Conservation (phyloP, 2,888 invertebrate genomes). For the Meghimatium bilineatum region DNA sequence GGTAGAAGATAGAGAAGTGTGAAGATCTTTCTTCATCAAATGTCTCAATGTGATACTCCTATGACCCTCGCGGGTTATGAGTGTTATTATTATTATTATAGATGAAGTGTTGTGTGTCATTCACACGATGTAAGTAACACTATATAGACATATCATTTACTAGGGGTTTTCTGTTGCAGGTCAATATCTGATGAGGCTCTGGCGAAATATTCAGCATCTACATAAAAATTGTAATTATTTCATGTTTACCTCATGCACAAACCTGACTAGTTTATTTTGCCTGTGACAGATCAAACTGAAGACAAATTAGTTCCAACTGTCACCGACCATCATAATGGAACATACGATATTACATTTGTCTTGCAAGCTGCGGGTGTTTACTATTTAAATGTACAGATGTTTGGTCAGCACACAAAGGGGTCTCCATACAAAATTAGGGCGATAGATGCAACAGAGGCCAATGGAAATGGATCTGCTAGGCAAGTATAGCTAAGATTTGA, state of each 20-base stretch:
- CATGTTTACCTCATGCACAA: not conserved
- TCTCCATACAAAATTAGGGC: conserved; percentile 78
- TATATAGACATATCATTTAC: too few relatives aligned
- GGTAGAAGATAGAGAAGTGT: too few relatives aligned
- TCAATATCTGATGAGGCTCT: too few relatives aligned
- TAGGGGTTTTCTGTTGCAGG: too few relatives aligned
- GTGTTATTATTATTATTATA: too few relatives aligned
- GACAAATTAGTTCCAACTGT: conserved; percentile 69
- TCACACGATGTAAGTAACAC: too few relatives aligned
- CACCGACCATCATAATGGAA: conserved; percentile 74
- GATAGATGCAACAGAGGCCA: conserved; percentile 27
- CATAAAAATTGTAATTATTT: not conserved
- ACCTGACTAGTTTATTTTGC: not conserved
- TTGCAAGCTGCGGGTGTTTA: conserved; percentile 76
- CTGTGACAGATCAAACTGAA: conserved; percentile 61
- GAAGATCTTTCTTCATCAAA: too few relatives aligned
- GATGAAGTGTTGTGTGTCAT: too few relatives aligned
- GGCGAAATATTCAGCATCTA: too few relatives aligned
- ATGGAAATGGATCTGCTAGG: conserved; percentile 39
- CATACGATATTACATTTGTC: conserved; percentile 77
- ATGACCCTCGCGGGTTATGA: too few relatives aligned
- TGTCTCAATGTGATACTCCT: too few relatives aligned
- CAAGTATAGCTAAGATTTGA: too few relatives aligned
- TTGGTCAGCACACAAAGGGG: conserved; percentile 77
- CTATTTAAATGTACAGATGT: conserved; percentile 75